Evolutionary conservation across 2,113 vertebrate genomes (phyloP).

Genomic region (Oryctolagus cuniculus): DNA sequence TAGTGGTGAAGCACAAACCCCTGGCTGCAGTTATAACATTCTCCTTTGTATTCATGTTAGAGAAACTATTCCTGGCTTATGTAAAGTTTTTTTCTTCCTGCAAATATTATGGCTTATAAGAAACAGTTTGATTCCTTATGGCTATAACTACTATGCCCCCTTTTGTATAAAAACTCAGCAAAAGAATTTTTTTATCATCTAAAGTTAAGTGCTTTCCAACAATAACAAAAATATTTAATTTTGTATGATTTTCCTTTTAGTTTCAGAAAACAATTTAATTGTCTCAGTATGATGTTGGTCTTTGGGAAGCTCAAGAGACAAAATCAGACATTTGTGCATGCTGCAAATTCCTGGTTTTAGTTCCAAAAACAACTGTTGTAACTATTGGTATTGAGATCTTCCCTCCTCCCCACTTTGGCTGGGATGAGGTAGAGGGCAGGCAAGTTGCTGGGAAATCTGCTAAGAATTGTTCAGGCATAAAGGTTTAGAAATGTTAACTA

Average conservation of each 20-base stretch:
- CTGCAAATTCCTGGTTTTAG: constrained; percentile 20
- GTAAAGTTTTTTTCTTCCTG: constrained; percentile 52
- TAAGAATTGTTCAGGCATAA: constrained; percentile 37
- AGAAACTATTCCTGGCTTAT: constrained; percentile 41
- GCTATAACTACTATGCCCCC: background rate
- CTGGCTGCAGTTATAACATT: background rate
- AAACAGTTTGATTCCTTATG: constrained; percentile 50
- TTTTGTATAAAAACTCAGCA: background rate
- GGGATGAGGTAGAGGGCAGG: background rate
- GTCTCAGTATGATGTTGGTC: background rate
- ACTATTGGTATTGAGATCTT: background rate
- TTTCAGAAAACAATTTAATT: constrained; percentile 46
- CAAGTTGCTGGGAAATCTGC: background rate
- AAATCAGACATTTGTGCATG: background rate
- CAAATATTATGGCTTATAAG: background rate
- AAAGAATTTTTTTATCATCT: background rate
- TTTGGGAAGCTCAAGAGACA: constrained; percentile 52
- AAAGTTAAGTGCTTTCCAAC: constrained; percentile 47
- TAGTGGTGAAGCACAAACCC: background rate
- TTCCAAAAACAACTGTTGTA: constrained; percentile 63
- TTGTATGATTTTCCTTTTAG: constrained; percentile 8
- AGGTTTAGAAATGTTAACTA: constrained; percentile 17
- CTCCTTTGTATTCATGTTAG: constrained; percentile 2
- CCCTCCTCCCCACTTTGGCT: background rate
- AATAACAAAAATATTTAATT: constrained; percentile 54